Evolutionary conservation across 2,888 invertebrate species (phyloP).

Genomic region (Hipparchia semele): DNA sequence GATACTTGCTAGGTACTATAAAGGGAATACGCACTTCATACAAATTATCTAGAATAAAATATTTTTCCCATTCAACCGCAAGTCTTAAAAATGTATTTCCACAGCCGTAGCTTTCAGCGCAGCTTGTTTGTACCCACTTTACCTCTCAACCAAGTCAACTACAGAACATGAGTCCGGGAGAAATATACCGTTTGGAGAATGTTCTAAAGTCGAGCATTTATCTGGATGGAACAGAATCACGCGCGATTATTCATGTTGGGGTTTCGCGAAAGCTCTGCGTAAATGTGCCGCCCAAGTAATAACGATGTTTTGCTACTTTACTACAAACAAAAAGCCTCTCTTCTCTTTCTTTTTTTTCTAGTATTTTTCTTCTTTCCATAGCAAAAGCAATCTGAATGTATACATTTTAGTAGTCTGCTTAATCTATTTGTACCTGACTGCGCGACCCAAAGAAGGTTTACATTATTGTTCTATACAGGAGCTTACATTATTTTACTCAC

Average conservation of each 20-base stretch:
- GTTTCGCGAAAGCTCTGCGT: conserved; percentile 12
- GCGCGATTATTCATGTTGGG: conserved; percentile 20
- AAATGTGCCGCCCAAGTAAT: conserved; percentile 10
- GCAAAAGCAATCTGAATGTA: no score
- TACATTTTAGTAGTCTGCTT: no score
- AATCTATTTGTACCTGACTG: no score
- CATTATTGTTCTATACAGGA: no score
- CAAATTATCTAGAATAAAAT: not conserved
- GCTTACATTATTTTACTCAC: no score
- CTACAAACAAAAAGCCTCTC: no score
- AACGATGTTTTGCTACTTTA: not conserved
- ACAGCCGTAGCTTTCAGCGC: not conserved
- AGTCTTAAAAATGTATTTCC: not conserved
- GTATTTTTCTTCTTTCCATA: no score
- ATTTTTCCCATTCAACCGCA: not conserved
- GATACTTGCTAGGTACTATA: not conserved
- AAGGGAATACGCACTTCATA: not conserved
- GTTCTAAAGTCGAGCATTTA: conserved; percentile 11
- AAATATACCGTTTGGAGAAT: conserved; percentile 1
- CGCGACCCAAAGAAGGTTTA: no score
- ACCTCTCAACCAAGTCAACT: conserved; percentile 3
- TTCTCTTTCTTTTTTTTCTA: no score
- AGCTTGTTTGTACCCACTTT: conserved; percentile 10
- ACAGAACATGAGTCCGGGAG: not conserved
- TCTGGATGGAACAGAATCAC: conserved; percentile 17